Conservation (phyloP, 1,140 invertebrate genomes). For the Trichogramma pretiosum region DNA sequence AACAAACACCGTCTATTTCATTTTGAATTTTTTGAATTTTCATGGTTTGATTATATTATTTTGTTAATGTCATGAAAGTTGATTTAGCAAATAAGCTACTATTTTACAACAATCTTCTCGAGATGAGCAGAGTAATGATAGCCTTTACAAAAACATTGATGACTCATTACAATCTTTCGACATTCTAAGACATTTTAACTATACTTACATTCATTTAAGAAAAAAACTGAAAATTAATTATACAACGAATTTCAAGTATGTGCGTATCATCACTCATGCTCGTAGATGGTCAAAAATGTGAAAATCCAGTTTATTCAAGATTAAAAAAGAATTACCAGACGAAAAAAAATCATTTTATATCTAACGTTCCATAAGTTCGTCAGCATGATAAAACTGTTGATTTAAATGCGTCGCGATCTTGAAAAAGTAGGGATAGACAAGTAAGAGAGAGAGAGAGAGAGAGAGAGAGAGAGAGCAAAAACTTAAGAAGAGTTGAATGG, state of each 20-base stretch:
- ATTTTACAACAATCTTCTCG: too few species aligned
- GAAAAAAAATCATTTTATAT: not conserved
- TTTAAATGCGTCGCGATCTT: not conserved
- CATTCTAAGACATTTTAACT: too few species aligned
- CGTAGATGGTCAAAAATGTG: not conserved
- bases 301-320: not conserved
- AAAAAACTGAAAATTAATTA: conserved; percentile 8
- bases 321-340: not conserved
- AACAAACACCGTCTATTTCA: too few species aligned
- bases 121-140: too few species aligned
- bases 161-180: too few species aligned
- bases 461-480: conserved; percentile 6
- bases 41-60: too few species aligned
- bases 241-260: conserved; percentile 1
- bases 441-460: conserved; percentile 2
- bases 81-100: too few species aligned
- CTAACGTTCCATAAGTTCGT: conserved; percentile 9
- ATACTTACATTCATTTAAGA: not conserved
- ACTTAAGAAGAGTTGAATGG: conserved; percentile 6
- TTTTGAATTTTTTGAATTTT: too few species aligned
- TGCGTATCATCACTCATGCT: not conserved
- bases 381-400: conserved; percentile 25
- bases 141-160: too few species aligned
- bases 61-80: too few species aligned
- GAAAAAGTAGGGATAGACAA: not conserved